Evolutionary conservation across 2,797 vertebrate species (phyloP), one percentile per base, ranked within the genome.

Genomic region (Premnoplex brunnescens): DNA sequence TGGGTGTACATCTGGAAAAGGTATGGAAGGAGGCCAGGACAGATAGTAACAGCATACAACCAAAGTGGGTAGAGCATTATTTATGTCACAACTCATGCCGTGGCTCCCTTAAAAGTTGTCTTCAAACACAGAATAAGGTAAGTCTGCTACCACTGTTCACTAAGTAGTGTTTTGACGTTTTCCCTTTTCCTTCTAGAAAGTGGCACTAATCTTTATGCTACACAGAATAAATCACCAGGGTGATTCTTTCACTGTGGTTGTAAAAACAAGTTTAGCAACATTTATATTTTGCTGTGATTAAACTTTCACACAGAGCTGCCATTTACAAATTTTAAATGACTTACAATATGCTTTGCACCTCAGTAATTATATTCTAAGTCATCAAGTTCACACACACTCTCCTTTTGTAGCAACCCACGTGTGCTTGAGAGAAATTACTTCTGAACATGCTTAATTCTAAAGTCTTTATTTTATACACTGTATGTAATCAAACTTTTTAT

Each of bases 401-500:
- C 80, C 52, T 91, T 72, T 80, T 88, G 81, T 72, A 93, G 78
- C 28, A 41, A 83, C 64, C 41, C 46, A 79, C 2, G 0, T 88
- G 69, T 83, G n/a, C 84, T 75, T 54, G 34, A 91, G 44, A 93
- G 68, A 95, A 97, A 96, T 93, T 91, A 72, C 78, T 91, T 92
- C 87, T 92, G 82, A 93, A 93, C 84, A 75, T 36, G 56, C 39
- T 76, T 95, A 80, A 95, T 89, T 91, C 89, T 55, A 41, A 95
- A 94, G 68, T 72, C 89, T 85, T 88, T 51, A 88, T 93, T 96
- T 95, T 89, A 94, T 68, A 92, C 36, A 55, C 62, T 91, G 39
- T 48, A 85, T 78, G 59, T 39, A 95, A 95, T 95, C 89, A 94
- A 92, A 88, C 34, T 81, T 95, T 89, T 91, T 96, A 96, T 94